Percentiles rank a stretch among this genome's conserved stretches.
Conservation (phyloP, 2,888 invertebrate species). For the Ormyrus labotus region DNA sequence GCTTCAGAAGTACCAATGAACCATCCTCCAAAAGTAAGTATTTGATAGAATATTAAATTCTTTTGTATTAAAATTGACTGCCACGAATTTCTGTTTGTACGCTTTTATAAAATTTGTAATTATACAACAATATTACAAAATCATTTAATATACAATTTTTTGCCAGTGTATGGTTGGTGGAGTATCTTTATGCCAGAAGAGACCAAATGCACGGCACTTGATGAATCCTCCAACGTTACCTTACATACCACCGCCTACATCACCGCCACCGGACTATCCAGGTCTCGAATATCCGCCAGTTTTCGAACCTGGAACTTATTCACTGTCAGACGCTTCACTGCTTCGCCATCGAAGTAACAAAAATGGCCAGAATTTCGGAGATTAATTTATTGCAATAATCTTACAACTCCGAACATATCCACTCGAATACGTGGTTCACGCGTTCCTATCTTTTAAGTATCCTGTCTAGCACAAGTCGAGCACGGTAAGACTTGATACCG, state of each 20-base stretch:
- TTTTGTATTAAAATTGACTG: neutral
- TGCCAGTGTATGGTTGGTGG: slow-evolving; percentile 51
- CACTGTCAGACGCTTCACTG: slow-evolving; percentile 79
- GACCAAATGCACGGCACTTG: slow-evolving; percentile 63
- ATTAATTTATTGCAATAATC: slow-evolving; percentile 28
- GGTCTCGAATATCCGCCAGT: slow-evolving; percentile 91
- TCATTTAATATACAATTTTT: slow-evolving; percentile 1
- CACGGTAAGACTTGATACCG: neutral
- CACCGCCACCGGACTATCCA: slow-evolving; percentile 82
- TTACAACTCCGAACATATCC: slow-evolving; percentile 14
- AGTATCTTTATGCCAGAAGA: slow-evolving; percentile 56
- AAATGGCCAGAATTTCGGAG: slow-evolving; percentile 43
- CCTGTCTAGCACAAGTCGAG: neutral
- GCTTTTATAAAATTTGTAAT: too few relatives aligned
- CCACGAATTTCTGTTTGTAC: too few relatives aligned
- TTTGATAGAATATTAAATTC: neutral
- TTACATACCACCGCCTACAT: slow-evolving; percentile 71
- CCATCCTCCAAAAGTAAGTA: slow-evolving; percentile 58
- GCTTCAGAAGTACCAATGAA: slow-evolving; percentile 64
- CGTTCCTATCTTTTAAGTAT: slow-evolving; percentile 48
- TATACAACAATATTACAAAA: too few relatives aligned
- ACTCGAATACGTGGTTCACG: slow-evolving; percentile 28
- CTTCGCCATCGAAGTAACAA: slow-evolving; percentile 63
- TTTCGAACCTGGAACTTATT: slow-evolving; percentile 90
- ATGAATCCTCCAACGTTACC: slow-evolving; percentile 69